These are phyloP conservation scores for Spodoptera exigua DNA, from an alignment of 2,888 invertebrate genomes.

Conservation along the genomic window DNA sequence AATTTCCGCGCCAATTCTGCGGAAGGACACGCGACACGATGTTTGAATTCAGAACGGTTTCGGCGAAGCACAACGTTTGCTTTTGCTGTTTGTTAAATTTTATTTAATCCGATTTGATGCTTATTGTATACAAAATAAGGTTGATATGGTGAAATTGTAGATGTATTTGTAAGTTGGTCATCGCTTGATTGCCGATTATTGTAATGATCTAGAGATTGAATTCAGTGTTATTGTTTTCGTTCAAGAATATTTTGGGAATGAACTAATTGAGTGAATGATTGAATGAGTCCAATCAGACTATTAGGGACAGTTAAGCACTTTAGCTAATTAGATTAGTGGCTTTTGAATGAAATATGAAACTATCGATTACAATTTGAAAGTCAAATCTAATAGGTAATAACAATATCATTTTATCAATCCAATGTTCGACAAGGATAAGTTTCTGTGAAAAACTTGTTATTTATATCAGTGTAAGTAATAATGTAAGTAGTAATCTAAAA, in stretches of 20 bases:
- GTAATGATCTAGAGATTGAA: conserved; percentile 56
- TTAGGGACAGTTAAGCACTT: conserved; percentile 3
- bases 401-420: too few species aligned
- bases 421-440: too few species aligned
- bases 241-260: conserved; percentile 41
- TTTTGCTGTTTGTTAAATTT: conserved; percentile 56
- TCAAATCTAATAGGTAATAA: too few species aligned
- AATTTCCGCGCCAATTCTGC: conserved; percentile 88
- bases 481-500: too few species aligned
- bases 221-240: conserved; percentile 53
- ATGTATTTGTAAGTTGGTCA: conserved; percentile 25
- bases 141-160: not conserved
- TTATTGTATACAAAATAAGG: conserved; percentile 36
- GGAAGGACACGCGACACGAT: conserved; percentile 86
- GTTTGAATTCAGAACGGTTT: conserved; percentile 87
- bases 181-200: conserved; percentile 50
- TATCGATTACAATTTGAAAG: too few species aligned
- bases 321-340: not conserved
- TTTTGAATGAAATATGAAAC: conserved; percentile 1
- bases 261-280: conserved; percentile 36
- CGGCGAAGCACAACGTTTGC: conserved; percentile 73
- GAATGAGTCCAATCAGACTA: conserved; percentile 14
- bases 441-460: too few species aligned
- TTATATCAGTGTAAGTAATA: too few species aligned
- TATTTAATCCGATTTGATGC: conserved; percentile 51